Conservation (phyloP, 1,140 invertebrate genomes). For the Zaprionus nigranus region DNA sequence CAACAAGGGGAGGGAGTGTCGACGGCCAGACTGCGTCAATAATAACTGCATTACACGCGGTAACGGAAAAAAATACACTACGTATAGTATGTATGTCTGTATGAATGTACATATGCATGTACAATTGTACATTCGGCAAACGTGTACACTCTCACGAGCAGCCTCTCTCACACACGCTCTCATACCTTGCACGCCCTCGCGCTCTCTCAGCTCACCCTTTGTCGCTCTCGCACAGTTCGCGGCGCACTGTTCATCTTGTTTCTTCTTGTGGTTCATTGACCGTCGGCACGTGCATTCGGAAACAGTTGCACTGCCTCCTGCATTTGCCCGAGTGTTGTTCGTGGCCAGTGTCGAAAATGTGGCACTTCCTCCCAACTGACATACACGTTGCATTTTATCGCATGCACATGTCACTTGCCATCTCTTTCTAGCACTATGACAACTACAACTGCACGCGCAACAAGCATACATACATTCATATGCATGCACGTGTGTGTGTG, state of each 20-base stretch:
- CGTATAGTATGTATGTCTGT: neutral
- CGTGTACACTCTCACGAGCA: conserved; percentile 11
- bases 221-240: conserved; percentile 11
- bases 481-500: neutral
- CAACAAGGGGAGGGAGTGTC: conserved; percentile 12
- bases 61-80: conserved; percentile 36
- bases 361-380: conserved; percentile 54
- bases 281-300: conserved; percentile 71
- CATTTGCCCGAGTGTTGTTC: conserved; percentile 16
- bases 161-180: neutral
- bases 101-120: neutral
- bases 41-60: conserved; percentile 73
- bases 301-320: conserved; percentile 71
- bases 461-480: neutral
- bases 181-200: conserved; percentile 20
- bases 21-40: conserved; percentile 72
- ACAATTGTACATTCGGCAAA: neutral
- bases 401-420: conserved; percentile 66
- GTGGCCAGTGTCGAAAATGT: conserved; percentile 55
- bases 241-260: conserved; percentile 12
- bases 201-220: neutral
- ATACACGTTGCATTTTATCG: conserved; percentile 77
- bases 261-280: conserved; percentile 71
- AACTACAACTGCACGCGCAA: conserved; percentile 42
- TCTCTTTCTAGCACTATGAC: conserved; percentile 33